Evolutionary conservation across 2,888 invertebrate species (phyloP).

Genomic region (Sarcophaga caerulescens): DNA sequence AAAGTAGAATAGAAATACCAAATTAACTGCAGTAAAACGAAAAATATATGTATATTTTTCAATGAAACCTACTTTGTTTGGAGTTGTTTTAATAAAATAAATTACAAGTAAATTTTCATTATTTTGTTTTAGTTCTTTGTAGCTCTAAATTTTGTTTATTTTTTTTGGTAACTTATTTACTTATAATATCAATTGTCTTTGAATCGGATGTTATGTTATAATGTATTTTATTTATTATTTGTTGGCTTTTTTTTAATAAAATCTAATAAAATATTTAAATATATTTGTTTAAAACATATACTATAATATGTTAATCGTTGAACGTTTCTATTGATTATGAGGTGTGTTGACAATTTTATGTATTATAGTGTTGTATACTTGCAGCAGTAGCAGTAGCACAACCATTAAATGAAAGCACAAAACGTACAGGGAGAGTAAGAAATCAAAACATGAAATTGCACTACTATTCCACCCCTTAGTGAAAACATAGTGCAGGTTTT

Average conservation of each 20-base stretch:
- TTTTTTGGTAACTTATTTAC: slow-evolving; percentile 3
- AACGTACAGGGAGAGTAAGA: slow-evolving; percentile 36
- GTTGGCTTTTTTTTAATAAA: slow-evolving; percentile 8
- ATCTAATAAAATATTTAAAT: slow-evolving; percentile 10
- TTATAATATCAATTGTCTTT: not conserved
- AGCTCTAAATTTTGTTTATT: slow-evolving; percentile 1
- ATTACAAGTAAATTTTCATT: not conserved
- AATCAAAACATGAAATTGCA: slow-evolving; percentile 39
- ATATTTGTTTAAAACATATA: slow-evolving; percentile 36
- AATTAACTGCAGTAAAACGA: slow-evolving; percentile 1
- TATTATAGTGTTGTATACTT: slow-evolving; percentile 56
- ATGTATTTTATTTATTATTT: not conserved
- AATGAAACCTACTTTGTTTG: not conserved
- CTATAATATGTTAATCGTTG: slow-evolving; percentile 43
- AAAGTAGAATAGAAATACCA: not conserved
- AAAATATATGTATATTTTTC: slow-evolving; percentile 7
- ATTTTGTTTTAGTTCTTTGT: slow-evolving; percentile 1
- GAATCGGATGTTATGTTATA: not conserved
- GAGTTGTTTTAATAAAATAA: not conserved
- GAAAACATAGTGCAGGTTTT: slow-evolving; percentile 34
- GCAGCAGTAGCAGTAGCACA: not conserved
- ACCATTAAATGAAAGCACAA: slow-evolving; percentile 1
- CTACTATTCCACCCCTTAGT: slow-evolving; percentile 54
- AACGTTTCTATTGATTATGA: slow-evolving; percentile 57
- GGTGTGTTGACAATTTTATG: slow-evolving; percentile 67